A percentile compares a stretch with the other conserved stretches of the same genome.
Evolutionary conservation across 2,797 vertebrate genomes (phyloP).

Genomic region (Sebastiscus albofasciatus): DNA sequence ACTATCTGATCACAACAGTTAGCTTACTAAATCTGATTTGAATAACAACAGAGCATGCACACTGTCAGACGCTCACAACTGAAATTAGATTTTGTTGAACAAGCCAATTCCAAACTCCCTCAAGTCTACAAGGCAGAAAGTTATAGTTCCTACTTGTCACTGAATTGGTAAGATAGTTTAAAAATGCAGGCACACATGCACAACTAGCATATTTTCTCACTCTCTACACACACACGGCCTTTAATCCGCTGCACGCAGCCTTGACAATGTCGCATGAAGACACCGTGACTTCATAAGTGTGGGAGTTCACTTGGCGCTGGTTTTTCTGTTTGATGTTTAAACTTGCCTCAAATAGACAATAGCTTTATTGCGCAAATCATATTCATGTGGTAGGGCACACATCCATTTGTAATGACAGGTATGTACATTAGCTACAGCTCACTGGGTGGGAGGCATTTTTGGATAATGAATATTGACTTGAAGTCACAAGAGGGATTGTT

Average conservation of each 20-base stretch:
- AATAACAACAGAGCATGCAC: neutral
- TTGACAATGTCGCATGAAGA: too few species aligned
- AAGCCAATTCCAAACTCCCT: neutral
- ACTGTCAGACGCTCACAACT: neutral
- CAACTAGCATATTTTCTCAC: neutral
- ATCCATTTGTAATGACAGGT: neutral
- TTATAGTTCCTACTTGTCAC: neutral
- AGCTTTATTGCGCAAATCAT: neutral
- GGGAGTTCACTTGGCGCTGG: neutral
- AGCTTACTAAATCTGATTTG: neutral
- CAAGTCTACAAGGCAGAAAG: neutral
- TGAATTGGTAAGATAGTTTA: neutral
- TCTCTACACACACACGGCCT: neutral
- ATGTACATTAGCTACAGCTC: neutral
- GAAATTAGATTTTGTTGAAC: neutral
- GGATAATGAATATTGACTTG: neutral
- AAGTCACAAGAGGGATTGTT: neutral
- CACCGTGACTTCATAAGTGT: neutral
- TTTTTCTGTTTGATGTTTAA: neutral
- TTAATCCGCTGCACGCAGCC: neutral
- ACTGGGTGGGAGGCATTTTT: constrained; percentile 15
- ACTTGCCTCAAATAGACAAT: neutral
- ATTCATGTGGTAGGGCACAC: neutral
- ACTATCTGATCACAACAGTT: too few species aligned
- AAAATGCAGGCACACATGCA: neutral